Evolutionary conservation across 2,113 vertebrate genomes (phyloP), one percentile per base, ranked within the genome.

Genomic region (Alosa alosa): DNA sequence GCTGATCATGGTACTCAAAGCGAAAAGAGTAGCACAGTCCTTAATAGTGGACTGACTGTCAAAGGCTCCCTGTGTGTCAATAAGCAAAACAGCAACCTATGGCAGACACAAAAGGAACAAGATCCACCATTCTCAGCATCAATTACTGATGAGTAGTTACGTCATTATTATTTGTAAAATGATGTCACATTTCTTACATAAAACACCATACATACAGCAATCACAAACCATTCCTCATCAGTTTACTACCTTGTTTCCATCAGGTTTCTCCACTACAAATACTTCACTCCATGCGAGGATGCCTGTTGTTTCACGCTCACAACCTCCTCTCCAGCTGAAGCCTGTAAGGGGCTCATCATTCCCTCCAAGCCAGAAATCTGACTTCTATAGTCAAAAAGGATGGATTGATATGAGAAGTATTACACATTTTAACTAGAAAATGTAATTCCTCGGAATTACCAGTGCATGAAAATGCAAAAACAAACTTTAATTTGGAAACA

Each of bases 1-100:
- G 89, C 98, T 99, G 0, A 97, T 99, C 98, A 99, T 99, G 36
- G 98, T 99, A 95, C 98, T 99, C 89, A 99, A 94, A 90, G 98
- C 98, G 86, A 99, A 99, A 88, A 99, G 97, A 0, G 98, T 99
- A 0, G 98, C 98, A 92, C 97, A 99, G 92, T 99, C 98, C 93
- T 99, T 99, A 89, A 99, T 98, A 89, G 98, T 99, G 85, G 98
- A 99, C 93, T 99, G 98, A 92, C 98, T 99, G 93, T 99, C 98
- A 93, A 99, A 99, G 75, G 98, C 98, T 92, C 98, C 98, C 95
- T 99, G 98, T 91, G 98, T 99, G 94, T 99, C 98, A 90, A 99
- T 97, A 15, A 99, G 96, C 82, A 99, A 94, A 46, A 99, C 97
- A 84, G 98, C 98, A 88, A 99, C 97, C 98, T 99, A 86, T 20